Evolutionary conservation across 2,888 invertebrate genomes (phyloP).

Genomic region (Trachelus iudaicus): DNA sequence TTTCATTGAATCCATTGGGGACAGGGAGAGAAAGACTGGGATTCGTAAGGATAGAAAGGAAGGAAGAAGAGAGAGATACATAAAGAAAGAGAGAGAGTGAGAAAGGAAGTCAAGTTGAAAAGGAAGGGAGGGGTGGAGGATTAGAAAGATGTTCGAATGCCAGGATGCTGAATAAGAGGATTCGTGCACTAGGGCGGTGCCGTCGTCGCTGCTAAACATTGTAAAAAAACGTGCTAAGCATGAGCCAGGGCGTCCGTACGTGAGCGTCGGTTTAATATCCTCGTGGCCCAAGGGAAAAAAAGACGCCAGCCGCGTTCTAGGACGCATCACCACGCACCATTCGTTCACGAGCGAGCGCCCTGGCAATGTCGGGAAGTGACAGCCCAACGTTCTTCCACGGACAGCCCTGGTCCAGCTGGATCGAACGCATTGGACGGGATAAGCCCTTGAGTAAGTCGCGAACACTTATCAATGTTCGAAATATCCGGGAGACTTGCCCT

Average conservation of each 20-base stretch:
- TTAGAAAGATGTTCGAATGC: not conserved
- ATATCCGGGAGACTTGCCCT: not conserved
- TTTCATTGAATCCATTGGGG: not conserved
- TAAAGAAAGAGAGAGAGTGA: not conserved
- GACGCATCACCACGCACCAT: not conserved
- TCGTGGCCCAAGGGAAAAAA: not conserved
- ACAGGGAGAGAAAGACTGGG: not conserved
- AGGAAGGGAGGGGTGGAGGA: not conserved
- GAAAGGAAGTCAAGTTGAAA: not conserved
- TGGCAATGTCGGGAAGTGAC: constrained; percentile 65
- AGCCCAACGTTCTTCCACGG: constrained; percentile 65
- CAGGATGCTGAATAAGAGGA: not conserved
- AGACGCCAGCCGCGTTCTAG: not conserved
- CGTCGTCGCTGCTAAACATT: not conserved
- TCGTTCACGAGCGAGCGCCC: constrained; percentile 17
- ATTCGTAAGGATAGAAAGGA: not conserved
- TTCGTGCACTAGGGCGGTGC: not conserved
- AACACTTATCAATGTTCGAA: constrained; percentile 1
- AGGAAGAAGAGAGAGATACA: not conserved
- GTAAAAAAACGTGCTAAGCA: not conserved
- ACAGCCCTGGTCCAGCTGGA: constrained; percentile 65
- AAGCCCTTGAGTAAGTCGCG: constrained; percentile 60
- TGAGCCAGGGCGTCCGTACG: not conserved
- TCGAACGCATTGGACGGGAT: constrained; percentile 62
- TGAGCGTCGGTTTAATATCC: not conserved